These are phyloP conservation scores for Philaethria dido DNA, from an alignment of 2,888 invertebrate species.

Conservation along the genomic window DNA sequence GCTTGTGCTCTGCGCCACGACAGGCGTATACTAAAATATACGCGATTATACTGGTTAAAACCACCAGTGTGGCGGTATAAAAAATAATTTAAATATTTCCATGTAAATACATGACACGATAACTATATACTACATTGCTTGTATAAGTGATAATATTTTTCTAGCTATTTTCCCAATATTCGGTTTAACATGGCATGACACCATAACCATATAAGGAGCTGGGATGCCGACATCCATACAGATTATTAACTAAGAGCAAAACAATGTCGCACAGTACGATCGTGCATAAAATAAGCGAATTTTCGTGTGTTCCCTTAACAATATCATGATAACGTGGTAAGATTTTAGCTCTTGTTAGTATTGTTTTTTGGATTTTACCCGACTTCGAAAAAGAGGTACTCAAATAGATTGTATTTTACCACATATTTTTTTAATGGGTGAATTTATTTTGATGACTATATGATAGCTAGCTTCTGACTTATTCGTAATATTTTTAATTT, in stretches of 20 bases:
- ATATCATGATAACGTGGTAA: slow-evolving; percentile 28
- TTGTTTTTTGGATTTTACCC: not conserved
- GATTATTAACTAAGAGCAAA: slow-evolving; percentile 72
- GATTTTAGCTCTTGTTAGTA: slow-evolving; percentile 10
- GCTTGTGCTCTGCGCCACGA: too few species aligned
- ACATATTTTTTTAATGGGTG: too few species aligned
- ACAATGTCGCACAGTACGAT: slow-evolving; percentile 59
- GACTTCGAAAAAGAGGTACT: too few species aligned
- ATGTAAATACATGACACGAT: too few species aligned
- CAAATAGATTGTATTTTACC: too few species aligned
- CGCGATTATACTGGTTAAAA: too few species aligned
- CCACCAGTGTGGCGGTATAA: too few species aligned
- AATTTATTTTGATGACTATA: too few species aligned
- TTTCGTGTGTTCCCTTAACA: slow-evolving; percentile 48
- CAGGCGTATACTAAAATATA: too few species aligned
- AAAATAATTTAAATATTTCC: too few species aligned
- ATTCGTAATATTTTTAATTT: too few species aligned
- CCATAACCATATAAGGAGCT: slow-evolving; percentile 39
- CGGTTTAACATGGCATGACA: slow-evolving; percentile 36
- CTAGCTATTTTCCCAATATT: not conserved
- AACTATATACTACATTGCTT: not conserved
- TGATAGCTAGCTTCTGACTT: too few species aligned
- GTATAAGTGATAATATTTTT: not conserved
- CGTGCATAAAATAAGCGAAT: slow-evolving; percentile 64
- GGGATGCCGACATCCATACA: slow-evolving; percentile 41